These are phyloP conservation scores for Heliconius himera DNA, from an alignment of 1,140 invertebrate genomes.

Conservation along the genomic window DNA sequence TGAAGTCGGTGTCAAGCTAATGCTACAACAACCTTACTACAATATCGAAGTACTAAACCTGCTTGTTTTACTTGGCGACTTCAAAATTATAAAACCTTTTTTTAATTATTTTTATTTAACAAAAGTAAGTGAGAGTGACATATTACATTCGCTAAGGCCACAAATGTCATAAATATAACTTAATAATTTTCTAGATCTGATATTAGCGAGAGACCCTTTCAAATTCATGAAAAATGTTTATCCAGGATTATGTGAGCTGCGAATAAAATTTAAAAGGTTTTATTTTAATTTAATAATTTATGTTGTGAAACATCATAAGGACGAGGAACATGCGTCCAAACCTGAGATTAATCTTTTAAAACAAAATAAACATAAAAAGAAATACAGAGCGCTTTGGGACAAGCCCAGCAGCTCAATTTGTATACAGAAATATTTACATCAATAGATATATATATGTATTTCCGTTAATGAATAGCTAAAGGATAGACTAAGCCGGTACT, in stretches of 20 bases:
- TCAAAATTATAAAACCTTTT: too few species aligned
- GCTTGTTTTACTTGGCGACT: too few species aligned
- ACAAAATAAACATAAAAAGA: background rate
- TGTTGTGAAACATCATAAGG: background rate
- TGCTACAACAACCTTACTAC: too few species aligned
- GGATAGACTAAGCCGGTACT: too few species aligned
- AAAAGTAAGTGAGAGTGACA: background rate
- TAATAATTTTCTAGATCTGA: constrained; percentile 1
- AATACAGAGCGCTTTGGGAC: too few species aligned
- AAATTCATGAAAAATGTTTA: constrained; percentile 7
- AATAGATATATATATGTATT: too few species aligned
- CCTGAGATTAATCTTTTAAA: background rate
- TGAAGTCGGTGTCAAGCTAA: too few species aligned
- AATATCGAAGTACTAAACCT: too few species aligned
- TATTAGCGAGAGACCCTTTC: constrained; percentile 4
- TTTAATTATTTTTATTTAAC: background rate
- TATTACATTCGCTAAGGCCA: background rate
- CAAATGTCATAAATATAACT: constrained; percentile 9
- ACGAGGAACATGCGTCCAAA: background rate
- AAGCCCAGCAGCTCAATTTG: too few species aligned
- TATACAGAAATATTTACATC: too few species aligned
- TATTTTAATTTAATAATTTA: background rate
- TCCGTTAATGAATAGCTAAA: too few species aligned
- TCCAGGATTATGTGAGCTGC: background rate
- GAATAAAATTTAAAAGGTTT: background rate